Evolutionary conservation across 1,140 invertebrate species (phyloP).

Genomic region (Rhopalosiphum maidis): DNA sequence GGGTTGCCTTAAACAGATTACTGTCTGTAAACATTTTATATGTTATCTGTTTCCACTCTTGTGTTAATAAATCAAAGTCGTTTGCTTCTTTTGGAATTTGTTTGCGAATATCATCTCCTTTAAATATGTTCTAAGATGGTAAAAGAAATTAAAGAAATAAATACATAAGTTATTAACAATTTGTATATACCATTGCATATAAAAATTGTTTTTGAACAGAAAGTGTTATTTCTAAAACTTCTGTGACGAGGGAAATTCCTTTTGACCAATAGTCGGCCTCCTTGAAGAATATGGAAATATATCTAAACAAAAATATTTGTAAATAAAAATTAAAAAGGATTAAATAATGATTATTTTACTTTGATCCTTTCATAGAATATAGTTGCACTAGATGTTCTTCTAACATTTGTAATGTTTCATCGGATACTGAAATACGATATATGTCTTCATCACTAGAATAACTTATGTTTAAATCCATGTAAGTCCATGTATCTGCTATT

Average conservation of each 20-base stretch:
- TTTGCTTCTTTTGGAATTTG: conserved; percentile 80
- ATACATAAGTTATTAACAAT: no score
- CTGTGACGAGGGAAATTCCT: conserved; percentile 27
- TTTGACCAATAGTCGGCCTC: conserved; percentile 38
- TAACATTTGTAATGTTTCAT: conserved; percentile 28
- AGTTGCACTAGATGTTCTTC: conserved; percentile 41
- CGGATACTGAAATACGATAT: conserved; percentile 24
- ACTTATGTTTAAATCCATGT: background rate
- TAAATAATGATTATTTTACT: background rate
- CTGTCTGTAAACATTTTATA: conserved; percentile 61
- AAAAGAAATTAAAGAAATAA: background rate
- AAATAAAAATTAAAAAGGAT: no score
- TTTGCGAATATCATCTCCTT: conserved; percentile 81
- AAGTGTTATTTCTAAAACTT: conserved; percentile 39
- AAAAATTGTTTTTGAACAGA: conserved; percentile 20
- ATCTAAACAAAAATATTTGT: background rate
- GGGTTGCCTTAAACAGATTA: conserved; percentile 61
- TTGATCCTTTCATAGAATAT: conserved; percentile 39
- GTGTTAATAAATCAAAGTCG: conserved; percentile 76
- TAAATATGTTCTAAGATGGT: conserved; percentile 73
- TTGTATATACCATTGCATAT: background rate
- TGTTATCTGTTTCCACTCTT: conserved; percentile 78
- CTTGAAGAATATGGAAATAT: conserved; percentile 30
- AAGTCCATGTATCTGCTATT: conserved; percentile 30
- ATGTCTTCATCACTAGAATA: background rate